Evolutionary conservation across 2,888 invertebrate species (phyloP).

Genomic region (Luperina nickerlii): DNA sequence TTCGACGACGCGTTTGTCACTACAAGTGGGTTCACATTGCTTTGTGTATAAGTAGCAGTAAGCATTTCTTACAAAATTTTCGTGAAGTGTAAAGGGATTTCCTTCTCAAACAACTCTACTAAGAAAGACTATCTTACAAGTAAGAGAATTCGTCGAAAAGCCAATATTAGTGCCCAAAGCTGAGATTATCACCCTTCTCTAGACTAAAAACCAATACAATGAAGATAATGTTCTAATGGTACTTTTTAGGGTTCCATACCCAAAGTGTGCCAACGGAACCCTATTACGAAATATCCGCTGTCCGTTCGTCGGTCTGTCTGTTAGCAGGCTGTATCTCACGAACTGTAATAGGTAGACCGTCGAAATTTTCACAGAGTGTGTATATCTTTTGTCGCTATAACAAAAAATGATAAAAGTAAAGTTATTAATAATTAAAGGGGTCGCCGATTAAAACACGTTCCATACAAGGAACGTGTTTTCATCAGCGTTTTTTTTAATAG

Average conservation of each 20-base stretch:
- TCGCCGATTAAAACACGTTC: too few relatives aligned
- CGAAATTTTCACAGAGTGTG: neutral
- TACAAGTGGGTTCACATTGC: neutral
- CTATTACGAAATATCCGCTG: neutral
- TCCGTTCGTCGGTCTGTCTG: neutral
- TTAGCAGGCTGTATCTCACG: neutral
- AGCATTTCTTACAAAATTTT: conserved; percentile 1
- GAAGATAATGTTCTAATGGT: neutral
- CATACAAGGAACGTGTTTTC: neutral
- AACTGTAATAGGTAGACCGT: neutral
- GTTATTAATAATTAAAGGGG: neutral
- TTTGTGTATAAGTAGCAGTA: conserved; percentile 1
- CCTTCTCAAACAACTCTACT: neutral
- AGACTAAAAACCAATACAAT: neutral
- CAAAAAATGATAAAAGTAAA: neutral
- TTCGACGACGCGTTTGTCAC: conserved; percentile 24
- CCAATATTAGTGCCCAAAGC: neutral
- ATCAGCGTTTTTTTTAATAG: neutral
- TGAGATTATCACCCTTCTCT: neutral
- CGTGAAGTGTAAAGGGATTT: neutral
- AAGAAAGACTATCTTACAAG: neutral
- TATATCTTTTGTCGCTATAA: neutral
- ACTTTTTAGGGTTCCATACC: neutral
- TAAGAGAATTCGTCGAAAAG: neutral
- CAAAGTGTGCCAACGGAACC: neutral